Conservation (phyloP, 1,140 invertebrate genomes). For the Drosophila navojoa region DNA sequence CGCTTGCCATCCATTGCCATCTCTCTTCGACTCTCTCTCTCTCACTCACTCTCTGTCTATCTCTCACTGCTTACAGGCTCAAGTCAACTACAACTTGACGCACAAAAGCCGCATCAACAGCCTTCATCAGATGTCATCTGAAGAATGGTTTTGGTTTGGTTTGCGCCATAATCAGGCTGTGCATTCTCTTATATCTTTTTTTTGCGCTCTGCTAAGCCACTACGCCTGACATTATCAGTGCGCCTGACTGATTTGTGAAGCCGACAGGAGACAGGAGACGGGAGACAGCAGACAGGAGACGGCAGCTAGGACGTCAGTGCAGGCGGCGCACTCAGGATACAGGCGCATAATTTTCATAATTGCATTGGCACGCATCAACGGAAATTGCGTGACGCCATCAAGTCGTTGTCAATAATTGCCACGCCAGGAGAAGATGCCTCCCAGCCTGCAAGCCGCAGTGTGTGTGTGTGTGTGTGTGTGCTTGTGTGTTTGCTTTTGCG, state of each 20-base stretch:
- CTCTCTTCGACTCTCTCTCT: not conserved
- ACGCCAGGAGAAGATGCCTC: slow-evolving; percentile 21
- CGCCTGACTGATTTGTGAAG: slow-evolving; percentile 52
- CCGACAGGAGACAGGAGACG: not conserved
- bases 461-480: slow-evolving; percentile 22
- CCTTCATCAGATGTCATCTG: slow-evolving; percentile 38
- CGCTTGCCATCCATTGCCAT: not conserved
- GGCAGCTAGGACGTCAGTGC: not conserved
- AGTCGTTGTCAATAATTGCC: slow-evolving; percentile 71
- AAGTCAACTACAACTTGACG: slow-evolving; percentile 55
- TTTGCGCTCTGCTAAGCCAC: slow-evolving; percentile 5
- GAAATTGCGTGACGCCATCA: slow-evolving; percentile 67
- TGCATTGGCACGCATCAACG: slow-evolving; percentile 67
- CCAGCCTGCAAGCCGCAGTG: not conserved
- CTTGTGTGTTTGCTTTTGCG: not conserved
- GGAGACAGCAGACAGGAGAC: not conserved
- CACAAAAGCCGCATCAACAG: slow-evolving; percentile 65
- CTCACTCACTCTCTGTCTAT: not conserved
- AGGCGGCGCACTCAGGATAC: slow-evolving; percentile 17
- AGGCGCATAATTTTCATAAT: slow-evolving; percentile 68
- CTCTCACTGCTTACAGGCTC: slow-evolving; percentile 27
- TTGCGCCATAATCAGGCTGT: slow-evolving; percentile 18
- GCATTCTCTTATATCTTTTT: slow-evolving; percentile 7
- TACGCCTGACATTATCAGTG: slow-evolving; percentile 57
- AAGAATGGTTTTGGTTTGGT: not conserved